Base-by-base conservation (phyloP, 2,797 vertebrate genomes). In the Enteromius viviparus region DNA sequence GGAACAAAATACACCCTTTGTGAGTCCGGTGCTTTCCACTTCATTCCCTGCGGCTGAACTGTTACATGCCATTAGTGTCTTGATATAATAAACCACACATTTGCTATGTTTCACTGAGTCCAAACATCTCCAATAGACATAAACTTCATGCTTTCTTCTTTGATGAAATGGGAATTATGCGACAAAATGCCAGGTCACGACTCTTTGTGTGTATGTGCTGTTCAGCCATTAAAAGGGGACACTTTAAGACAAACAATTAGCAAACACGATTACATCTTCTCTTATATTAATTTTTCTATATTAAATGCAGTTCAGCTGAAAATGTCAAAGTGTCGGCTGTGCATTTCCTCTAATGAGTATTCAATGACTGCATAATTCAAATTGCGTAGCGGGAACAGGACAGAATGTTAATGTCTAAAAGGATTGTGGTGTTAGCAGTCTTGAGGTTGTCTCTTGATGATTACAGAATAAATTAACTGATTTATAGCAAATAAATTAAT, bases 21-120 rank as follows among this genome's bases (percentile, higher is more conserved):
- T 37, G 64, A 65, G 65, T 78, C 65, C 4, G 87, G 84, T 87
- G 55, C 82, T 87, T 87, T 87, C 87, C 86, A 85, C 49, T 49
- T 65, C 11, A 37, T 58, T 29, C 60, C 51, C 72, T 66, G 40
- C 29, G 47, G 66, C 70, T 74, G 42, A 47, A 78, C 45, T 29
- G 42, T 81, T 55, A 83, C 21, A 72, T 79, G 64, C 42, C 47
- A 77, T 83, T 84, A 65, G 19, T 65, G 26, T 64, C 62, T 40
- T 87, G 34, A 83, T 80, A 75, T 58, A 85, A 72, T 23, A 47
- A 83, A 70, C 47, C 23, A 7, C 64, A 77, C 64, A 49, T 60
- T 85, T 76, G 55, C 51, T 72, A 72, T 37, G 55, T 78, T 62
- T 78, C 49, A 78, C n/a, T 72, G 66, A 78, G 6, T 29, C 76